Percentiles rank a stretch among this genome's conserved stretches.
Evolutionary conservation across 2,113 vertebrate genomes (phyloP).

Genomic region (Dromiciops gliroides): DNA sequence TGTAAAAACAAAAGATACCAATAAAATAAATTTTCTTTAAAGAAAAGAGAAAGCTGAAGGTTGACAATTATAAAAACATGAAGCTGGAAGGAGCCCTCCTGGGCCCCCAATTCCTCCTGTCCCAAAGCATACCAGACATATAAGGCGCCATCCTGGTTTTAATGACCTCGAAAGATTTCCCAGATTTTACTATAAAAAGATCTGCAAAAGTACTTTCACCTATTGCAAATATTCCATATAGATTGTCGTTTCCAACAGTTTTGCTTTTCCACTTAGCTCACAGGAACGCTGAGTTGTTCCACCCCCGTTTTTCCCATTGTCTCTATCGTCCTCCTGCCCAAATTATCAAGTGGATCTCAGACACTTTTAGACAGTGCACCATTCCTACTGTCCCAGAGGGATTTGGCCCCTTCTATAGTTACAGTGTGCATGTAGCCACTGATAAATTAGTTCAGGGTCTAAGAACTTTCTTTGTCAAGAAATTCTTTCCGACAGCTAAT

Average conservation of each 20-base stretch:
- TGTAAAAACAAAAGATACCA: not conserved
- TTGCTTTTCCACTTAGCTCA: slow-evolving; percentile 2
- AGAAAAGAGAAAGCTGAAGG: not conserved
- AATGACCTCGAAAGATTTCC: not conserved
- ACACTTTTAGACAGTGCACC: not conserved
- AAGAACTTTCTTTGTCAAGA: not conserved
- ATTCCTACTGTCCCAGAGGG: not conserved
- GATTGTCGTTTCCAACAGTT: not conserved
- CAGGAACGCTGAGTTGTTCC: not conserved
- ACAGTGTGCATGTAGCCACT: not conserved
- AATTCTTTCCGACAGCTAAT: not conserved
- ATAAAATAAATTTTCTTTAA: not conserved
- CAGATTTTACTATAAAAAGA: slow-evolving; percentile 4
- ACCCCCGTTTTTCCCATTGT: not conserved
- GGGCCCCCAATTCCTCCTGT: not conserved
- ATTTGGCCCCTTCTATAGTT: not conserved
- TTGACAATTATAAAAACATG: not conserved
- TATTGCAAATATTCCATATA: not conserved
- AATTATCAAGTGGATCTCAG: not conserved
- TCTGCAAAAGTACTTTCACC: not conserved
- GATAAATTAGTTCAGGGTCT: not conserved
- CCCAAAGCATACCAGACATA: not conserved
- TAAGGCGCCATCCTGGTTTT: not conserved
- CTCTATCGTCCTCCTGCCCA: not conserved
- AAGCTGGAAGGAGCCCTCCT: not conserved